Base-by-base conservation (phyloP, 2,113 vertebrate genomes). In the Equus przewalskii region DNA sequence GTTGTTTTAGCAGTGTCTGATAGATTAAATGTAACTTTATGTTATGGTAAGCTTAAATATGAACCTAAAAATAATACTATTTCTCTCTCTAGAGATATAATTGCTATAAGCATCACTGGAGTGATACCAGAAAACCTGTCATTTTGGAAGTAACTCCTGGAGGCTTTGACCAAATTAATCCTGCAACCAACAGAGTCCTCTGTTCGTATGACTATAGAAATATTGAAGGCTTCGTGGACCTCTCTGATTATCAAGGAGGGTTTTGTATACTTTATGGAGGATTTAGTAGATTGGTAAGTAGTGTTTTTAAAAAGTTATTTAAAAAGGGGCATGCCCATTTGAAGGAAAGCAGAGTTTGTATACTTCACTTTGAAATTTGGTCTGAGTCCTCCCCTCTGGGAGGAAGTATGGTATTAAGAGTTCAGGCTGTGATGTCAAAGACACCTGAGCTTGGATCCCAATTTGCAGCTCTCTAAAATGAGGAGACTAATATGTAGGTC, bases 31-130 rank as follows among this genome's bases (percentile, higher is more conserved):
- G 6, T 96, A 70, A 85, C 49, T 87, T 41, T 81, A 41, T 95
- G 95, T 76, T 95, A 49, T 94, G 33, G 3, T 81, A 86, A 82
- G 26, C 46, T 92, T 95, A 93, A 75, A 69, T 91, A 83, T 72
- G n/a, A 95, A 41, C n/a, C 54, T 96, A 44, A 92, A 96, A 54
- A 22, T 41, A 46, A 62, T 95, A 41, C 87, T 79, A 3, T 91
- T 94, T 97, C 58, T 98, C 80, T 95, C 78, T 98, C 72, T 98
- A 99, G 99, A 99, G 99, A 84, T 99, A 99, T 97, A 99, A 99
- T 98, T 99, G 99, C 98, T 99, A 99, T 97, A 99, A 99, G 98
- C 99, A 99, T 98, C 99, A 99, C 98, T 99, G 99, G 99, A 99
- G 99, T 93, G 99, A 99, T 93, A 96, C 98, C 0, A 99, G 99